Evolutionary conservation across 2,888 invertebrate species (phyloP).

Genomic region (Pyrocoelia pectoralis): DNA sequence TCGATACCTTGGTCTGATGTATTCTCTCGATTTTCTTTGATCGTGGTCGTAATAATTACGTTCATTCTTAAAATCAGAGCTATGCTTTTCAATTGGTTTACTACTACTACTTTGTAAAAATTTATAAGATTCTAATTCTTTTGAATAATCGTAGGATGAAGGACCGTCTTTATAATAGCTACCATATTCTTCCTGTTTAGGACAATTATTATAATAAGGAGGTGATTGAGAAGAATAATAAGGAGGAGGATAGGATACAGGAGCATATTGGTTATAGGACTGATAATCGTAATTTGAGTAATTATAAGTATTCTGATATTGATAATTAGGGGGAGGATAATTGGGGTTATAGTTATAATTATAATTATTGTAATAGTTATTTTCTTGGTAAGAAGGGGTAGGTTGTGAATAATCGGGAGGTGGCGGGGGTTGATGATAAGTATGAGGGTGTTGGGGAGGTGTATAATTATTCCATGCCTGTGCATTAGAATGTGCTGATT

Average conservation of each 20-base stretch:
- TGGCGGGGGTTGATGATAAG: background rate
- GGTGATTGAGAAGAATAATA: background rate
- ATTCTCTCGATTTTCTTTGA: conserved; percentile 2
- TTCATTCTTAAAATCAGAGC: conserved; percentile 12
- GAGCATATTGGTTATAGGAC: background rate
- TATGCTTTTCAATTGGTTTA: background rate
- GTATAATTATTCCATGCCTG: background rate
- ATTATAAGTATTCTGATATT: conserved; percentile 1
- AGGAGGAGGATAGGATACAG: background rate
- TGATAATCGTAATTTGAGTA: conserved; percentile 8
- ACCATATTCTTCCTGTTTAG: background rate
- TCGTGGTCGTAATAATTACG: background rate
- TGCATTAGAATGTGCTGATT: background rate
- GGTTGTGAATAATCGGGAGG: conserved; percentile 14
- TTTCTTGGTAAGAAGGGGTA: conserved; percentile 9
- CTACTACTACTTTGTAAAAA: conserved; percentile 25
- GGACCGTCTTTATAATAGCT: background rate
- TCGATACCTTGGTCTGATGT: background rate
- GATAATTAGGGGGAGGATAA: conserved; percentile 6
- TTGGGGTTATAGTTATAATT: background rate
- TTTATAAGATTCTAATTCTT: conserved; percentile 45
- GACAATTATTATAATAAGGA: background rate
- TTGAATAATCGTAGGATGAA: conserved; percentile 34
- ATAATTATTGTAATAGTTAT: conserved; percentile 4
- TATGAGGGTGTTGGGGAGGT: background rate